These are phyloP conservation scores for Mormoops blainvillei DNA, from an alignment of 2,113 vertebrate genomes.

Conservation along the genomic window DNA sequence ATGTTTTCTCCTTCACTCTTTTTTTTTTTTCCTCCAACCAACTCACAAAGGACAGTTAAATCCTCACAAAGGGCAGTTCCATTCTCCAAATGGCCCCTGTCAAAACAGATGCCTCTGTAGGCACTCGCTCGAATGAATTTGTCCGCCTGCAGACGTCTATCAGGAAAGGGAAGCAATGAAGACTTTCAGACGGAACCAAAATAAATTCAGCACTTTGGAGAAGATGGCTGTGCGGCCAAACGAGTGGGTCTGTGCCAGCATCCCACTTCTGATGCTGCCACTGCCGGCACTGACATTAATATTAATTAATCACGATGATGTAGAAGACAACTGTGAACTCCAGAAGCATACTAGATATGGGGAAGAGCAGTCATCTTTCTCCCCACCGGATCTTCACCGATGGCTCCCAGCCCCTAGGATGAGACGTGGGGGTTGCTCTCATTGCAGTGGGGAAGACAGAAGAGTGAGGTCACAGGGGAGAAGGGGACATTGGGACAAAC, in stretches of 20 bases:
- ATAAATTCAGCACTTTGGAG: neutral
- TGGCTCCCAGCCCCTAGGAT: neutral
- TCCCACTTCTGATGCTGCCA: fast-evolving
- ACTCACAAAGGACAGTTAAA: neutral
- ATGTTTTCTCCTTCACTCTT: neutral
- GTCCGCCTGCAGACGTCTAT: neutral
- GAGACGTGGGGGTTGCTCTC: neutral
- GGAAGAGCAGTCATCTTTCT: neutral
- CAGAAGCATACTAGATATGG: fast-evolving
- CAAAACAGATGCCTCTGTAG: neutral
- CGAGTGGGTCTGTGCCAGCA: fast-evolving
- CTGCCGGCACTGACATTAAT: neutral
- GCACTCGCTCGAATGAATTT: neutral
- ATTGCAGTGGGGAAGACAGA: no score
- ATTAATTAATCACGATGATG: neutral
- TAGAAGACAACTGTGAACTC: neutral
- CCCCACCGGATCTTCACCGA: neutral
- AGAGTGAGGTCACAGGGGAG: neutral
- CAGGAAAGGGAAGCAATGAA: neutral
- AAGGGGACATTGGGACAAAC: fast-evolving
- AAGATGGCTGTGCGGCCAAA: neutral
- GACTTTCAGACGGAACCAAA: neutral
- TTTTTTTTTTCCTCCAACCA: neutral
- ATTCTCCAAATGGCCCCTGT: neutral
- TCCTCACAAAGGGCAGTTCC: neutral